Conservation (phyloP, 2,888 invertebrate species). For the Hypomecis punctinalis region DNA sequence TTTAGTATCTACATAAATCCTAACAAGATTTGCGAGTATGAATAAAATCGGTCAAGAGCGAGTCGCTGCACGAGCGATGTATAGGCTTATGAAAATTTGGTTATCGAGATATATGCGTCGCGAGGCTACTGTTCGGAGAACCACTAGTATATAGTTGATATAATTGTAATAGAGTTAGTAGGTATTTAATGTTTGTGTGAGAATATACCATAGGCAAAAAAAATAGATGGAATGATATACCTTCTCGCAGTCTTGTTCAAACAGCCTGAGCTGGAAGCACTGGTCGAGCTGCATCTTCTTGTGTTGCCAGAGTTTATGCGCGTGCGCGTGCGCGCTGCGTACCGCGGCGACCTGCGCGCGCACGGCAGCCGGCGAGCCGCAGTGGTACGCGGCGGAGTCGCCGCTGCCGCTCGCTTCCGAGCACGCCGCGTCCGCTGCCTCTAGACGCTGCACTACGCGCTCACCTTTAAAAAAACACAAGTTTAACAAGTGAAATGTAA, state of each 20-base stretch:
- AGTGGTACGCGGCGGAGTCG: slow-evolving; percentile 89
- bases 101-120: too few species aligned
- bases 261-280: slow-evolving; percentile 97
- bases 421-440: slow-evolving; percentile 77
- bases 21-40: too few species aligned
- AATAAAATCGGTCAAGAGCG: too few species aligned
- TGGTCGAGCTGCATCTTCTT: slow-evolving; percentile 98
- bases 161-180: too few species aligned
- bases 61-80: too few species aligned
- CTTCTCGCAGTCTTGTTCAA: slow-evolving; percentile 99
- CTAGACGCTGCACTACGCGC: slow-evolving; percentile 87
- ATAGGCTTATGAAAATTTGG: too few species aligned
- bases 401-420: slow-evolving; percentile 87
- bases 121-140: too few species aligned
- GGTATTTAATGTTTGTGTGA: too few species aligned
- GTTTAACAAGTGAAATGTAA: slow-evolving; percentile 5
- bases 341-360: slow-evolving; percentile 94
- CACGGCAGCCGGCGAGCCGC: slow-evolving; percentile 88
- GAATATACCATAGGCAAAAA: too few species aligned
- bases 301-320: slow-evolving; percentile 97
- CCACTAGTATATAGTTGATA: too few species aligned
- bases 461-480: slow-evolving; percentile 83
- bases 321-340: slow-evolving; percentile 95
- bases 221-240: slow-evolving; percentile 64
- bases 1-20: too few species aligned